Evolutionary conservation across 2,797 vertebrate species (phyloP).

Genomic region (Tolypeutes matacus): DNA sequence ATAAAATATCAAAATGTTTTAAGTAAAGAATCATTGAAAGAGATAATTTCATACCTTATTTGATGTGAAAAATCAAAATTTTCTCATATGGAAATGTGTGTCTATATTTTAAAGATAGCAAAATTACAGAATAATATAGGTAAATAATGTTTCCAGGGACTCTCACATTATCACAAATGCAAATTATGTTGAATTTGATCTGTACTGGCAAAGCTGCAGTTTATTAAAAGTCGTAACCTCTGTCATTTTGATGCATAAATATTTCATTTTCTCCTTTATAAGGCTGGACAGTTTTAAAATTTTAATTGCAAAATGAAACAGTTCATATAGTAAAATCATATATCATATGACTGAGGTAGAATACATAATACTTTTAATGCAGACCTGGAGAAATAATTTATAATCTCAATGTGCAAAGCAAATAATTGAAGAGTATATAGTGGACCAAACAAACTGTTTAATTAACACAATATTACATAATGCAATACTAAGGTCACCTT

Average conservation of each 20-base stretch:
- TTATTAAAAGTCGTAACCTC: neutral
- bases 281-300: constrained; percentile 4
- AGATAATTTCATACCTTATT: neutral
- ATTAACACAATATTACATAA: neutral
- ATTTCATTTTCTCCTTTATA: constrained; percentile 19
- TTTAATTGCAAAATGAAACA: constrained; percentile 54
- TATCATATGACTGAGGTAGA: neutral
- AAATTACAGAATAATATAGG: neutral
- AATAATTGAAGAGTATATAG: constrained; percentile 49
- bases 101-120: neutral
- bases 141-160: neutral
- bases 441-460: neutral
- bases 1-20: neutral
- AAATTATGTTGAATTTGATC: constrained; percentile 8
- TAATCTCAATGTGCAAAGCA: constrained; percentile 13
- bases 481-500: constrained; percentile 26
- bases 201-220: neutral
- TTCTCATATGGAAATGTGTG: neutral
- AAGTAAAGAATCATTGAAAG: neutral
- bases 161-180: neutral
- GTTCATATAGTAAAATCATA: constrained; percentile 32
- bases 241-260: constrained; percentile 28
- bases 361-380: constrained; percentile 29
- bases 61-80: neutral
- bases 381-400: constrained; percentile 5